A percentile compares a stretch with the other conserved stretches of the same genome.
Evolutionary conservation across 1,140 invertebrate species (phyloP).

Genomic region (Theocolax elegans): DNA sequence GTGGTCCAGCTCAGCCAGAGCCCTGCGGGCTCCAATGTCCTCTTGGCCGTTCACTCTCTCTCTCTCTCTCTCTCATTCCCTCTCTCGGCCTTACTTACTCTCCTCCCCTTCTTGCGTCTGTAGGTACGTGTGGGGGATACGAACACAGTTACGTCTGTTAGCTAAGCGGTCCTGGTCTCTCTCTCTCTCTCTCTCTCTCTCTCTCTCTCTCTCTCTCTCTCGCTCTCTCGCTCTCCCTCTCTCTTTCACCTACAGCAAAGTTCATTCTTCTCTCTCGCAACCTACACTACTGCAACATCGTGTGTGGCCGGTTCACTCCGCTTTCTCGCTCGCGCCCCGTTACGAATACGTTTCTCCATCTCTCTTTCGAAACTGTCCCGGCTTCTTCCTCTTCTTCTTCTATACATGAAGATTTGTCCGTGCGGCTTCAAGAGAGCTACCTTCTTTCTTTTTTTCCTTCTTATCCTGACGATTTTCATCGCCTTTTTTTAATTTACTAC

Average conservation of each 20-base stretch:
- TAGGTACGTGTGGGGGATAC: too few relatives aligned
- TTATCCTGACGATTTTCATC: too few relatives aligned
- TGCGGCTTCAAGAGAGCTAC: neutral
- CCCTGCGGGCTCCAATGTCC: constrained; percentile 46
- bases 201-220: constrained; percentile 36
- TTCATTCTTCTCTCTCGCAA: constrained; percentile 39
- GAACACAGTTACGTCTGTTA: too few relatives aligned
- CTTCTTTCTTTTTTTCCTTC: neutral
- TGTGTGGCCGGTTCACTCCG: constrained; percentile 31
- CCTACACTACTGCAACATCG: constrained; percentile 43
- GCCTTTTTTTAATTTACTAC: too few relatives aligned
- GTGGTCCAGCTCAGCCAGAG: constrained; percentile 45
- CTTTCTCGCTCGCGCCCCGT: constrained; percentile 16
- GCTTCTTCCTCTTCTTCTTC: constrained; percentile 35
- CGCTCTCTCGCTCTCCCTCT: constrained; percentile 31
- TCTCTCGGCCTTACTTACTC: too few relatives aligned
- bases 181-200: constrained; percentile 37
- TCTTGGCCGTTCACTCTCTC: constrained; percentile 29
- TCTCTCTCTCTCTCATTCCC: constrained; percentile 10
- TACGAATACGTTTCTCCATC: constrained; percentile 33
- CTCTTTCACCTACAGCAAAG: constrained; percentile 2
- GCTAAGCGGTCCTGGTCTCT: constrained; percentile 12
- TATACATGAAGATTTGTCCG: constrained; percentile 23
- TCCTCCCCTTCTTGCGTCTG: too few relatives aligned
- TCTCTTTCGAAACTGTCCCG: constrained; percentile 33